A percentile compares a stretch with the other conserved stretches of the same genome.
phyloP scores from a whole-genome alignment of 1,140 invertebrate genomes.

The Dufourea novaeangliae region DNA sequence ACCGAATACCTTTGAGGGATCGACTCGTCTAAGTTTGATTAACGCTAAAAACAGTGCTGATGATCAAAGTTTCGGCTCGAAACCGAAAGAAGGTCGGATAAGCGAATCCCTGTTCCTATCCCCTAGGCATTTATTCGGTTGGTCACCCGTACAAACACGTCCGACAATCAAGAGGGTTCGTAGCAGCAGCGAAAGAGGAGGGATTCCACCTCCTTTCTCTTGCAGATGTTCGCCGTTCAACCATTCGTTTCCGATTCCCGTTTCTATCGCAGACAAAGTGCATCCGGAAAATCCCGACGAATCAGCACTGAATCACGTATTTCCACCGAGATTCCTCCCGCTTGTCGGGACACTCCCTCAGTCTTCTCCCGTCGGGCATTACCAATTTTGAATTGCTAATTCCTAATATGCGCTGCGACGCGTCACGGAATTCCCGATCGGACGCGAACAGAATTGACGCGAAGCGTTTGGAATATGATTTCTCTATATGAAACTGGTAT shows the following conservation, averaged over 20 bases:
- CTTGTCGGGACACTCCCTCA: not conserved
- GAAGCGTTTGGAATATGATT: too few relatives aligned
- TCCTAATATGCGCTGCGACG: not conserved
- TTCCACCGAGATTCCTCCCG: not conserved
- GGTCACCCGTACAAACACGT: not conserved
- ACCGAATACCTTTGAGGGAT: not conserved
- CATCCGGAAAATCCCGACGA: not conserved
- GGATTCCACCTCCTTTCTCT: not conserved
- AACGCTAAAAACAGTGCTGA: not conserved
- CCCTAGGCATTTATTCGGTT: not conserved
- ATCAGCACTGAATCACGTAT: constrained; percentile 14
- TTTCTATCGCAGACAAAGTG: constrained; percentile 9
- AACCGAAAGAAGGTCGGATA: not conserved
- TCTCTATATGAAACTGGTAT: too few relatives aligned
- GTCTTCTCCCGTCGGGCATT: not conserved
- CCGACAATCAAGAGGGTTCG: not conserved
- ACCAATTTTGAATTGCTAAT: not conserved
- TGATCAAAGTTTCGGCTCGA: not conserved
- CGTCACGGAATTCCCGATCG: too few relatives aligned
- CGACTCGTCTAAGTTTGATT: not conserved
- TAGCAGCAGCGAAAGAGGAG: constrained; percentile 25
- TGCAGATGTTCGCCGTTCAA: not conserved
- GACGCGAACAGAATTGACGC: too few relatives aligned
- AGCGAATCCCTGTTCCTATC: not conserved
- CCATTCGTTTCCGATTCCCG: not conserved